Base-by-base conservation (phyloP, 2,113 vertebrate species). In the Alaudala cheleensis region DNA sequence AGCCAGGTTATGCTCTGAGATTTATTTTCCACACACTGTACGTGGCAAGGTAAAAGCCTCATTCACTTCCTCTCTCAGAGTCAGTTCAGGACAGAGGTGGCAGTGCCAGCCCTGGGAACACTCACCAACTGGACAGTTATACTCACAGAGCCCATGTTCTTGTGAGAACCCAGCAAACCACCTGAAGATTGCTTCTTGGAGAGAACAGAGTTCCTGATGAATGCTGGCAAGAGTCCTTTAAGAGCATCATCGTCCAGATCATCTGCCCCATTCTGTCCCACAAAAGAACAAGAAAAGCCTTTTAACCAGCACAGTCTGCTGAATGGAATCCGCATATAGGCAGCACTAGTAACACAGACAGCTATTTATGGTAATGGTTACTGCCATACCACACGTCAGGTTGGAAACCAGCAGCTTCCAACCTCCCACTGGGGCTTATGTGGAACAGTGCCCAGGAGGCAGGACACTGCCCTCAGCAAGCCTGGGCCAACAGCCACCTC, bases 201-300 rank as follows among this genome's bases (percentile, higher is more conserved):
- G 77, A 99, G 96, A 51, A 99, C 33, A 12, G 99, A 99, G 95
- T 99, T 99, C 95, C 97, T 98, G 83, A 99, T 97, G 90, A 99
- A 98, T n/a, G 97, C 65, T 89, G 99, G 98, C 93, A 98, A 96
- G 40, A 97, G 72, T 81, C 97, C 97, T 54, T 87, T 86, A 37
- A 97, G 86, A 50, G 85, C 67, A 37, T 98, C 96, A 37, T 98
- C 98, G 56, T 98, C 98, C 81, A 92, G 81, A 58, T 98, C 98
- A 94, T 95, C 95, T 50, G 62, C 33, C 80, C 94, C 90, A 29
- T 47, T 88, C 97, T 98, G 97, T 87, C 69, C 83, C 21, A 93
- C 88, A 72, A 92, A 95, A 21, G 33, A 94, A 65, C 51, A 78
- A 92, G 45, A 85, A 93, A 77, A 94, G 49, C 56, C 42, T 78